phyloP scores from a whole-genome alignment of 2,888 invertebrate genomes.

The Drosophila paramelanica region DNA sequence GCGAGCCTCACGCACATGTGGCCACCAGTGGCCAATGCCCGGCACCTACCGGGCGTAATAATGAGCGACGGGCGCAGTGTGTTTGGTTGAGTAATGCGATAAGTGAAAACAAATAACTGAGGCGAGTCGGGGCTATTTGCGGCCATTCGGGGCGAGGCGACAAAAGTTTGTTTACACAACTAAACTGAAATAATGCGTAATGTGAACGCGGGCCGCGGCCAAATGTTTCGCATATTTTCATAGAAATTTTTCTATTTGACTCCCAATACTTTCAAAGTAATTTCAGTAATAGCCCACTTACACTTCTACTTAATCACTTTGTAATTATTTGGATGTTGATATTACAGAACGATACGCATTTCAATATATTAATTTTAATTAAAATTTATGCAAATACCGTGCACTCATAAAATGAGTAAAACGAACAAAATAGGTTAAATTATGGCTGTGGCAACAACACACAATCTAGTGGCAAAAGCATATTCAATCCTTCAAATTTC shows the following conservation, averaged over 20 bases:
- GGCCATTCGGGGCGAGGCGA: slow-evolving; percentile 38
- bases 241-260: slow-evolving; percentile 40
- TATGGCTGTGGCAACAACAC: too few relatives aligned
- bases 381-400: background rate
- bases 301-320: slow-evolving; percentile 22
- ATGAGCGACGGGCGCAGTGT: slow-evolving; percentile 37
- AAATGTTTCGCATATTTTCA: slow-evolving; percentile 52
- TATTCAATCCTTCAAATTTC: too few relatives aligned
- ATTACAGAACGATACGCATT: slow-evolving; percentile 6
- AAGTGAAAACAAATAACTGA: slow-evolving; percentile 75
- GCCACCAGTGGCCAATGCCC: slow-evolving; percentile 9
- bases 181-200: slow-evolving; percentile 66
- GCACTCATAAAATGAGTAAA: background rate
- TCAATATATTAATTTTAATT: slow-evolving; percentile 1
- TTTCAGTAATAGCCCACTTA: slow-evolving; percentile 11
- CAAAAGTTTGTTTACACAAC: slow-evolving; percentile 68
- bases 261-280: slow-evolving; percentile 24
- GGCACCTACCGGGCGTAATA: slow-evolving; percentile 47
- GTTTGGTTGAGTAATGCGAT: slow-evolving; percentile 59
- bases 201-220: slow-evolving; percentile 33
- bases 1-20: slow-evolving; percentile 32
- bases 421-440: too few relatives aligned
- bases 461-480: too few relatives aligned
- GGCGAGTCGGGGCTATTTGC: slow-evolving; percentile 32
- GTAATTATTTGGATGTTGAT: slow-evolving; percentile 10